phyloP scores from a whole-genome alignment of 2,113 vertebrate species.

The Steatornis caripensis region DNA sequence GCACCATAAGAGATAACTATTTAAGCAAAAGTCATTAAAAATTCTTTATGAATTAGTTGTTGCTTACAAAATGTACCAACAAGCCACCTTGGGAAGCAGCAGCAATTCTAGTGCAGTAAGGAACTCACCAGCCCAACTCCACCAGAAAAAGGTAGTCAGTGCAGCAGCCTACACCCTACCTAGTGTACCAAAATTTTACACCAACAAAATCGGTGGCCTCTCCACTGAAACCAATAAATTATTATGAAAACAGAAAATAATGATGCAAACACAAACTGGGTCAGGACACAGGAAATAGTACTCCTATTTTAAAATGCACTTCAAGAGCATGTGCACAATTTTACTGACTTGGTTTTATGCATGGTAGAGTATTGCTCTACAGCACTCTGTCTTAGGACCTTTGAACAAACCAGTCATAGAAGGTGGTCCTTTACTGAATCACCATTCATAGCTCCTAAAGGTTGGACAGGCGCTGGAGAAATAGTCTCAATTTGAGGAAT shows the following conservation, averaged over 20 bases:
- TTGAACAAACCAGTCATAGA: background rate
- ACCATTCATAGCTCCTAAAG: background rate
- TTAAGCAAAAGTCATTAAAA: background rate
- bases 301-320: background rate
- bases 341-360: background rate
- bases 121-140: background rate
- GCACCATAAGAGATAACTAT: background rate
- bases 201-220: background rate
- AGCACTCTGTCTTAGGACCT: background rate
- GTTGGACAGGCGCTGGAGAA: background rate
- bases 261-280: background rate
- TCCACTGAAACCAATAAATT: background rate
- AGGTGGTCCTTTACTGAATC: background rate
- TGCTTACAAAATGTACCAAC: background rate
- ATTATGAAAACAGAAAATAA: background rate
- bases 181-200: background rate
- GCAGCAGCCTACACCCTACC: background rate
- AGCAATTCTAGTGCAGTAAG: background rate
- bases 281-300: background rate
- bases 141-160: background rate
- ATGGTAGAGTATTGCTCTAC: background rate
- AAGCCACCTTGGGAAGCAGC: background rate
- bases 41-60: background rate
- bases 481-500: conserved; percentile 3
- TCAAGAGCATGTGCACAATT: background rate